Evolutionary conservation across 37 sponge, comb jelly and placozoan genomes (phyloP).

Genomic region (Halichondria panicea): DNA sequence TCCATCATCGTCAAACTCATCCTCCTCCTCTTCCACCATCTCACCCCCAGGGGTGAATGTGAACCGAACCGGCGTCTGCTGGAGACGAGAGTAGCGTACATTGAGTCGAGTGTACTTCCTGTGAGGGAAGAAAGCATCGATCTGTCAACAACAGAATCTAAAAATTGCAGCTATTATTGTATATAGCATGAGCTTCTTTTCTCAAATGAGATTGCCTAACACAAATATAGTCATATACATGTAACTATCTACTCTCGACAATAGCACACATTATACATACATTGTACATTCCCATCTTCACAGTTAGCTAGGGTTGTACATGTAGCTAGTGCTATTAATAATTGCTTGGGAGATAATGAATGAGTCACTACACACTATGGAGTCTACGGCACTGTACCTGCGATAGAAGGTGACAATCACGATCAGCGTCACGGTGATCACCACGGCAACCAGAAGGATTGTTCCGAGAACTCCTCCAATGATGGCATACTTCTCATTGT

Average conservation of each 20-base stretch:
- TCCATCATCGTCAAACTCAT: constrained; percentile 13
- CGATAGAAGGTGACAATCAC: constrained; percentile 13
- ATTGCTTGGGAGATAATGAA: no score
- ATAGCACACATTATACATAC: background rate
- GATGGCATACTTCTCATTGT: no score
- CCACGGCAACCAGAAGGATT: background rate
- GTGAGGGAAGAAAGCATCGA: background rate
- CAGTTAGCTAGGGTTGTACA: no score
- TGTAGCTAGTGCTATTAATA: no score
- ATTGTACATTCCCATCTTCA: no score
- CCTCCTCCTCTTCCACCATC: constrained; percentile 43
- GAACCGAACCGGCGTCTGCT: constrained; percentile 50
- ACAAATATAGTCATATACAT: background rate
- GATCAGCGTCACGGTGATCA: constrained; percentile 8
- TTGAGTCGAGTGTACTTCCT: constrained; percentile 55
- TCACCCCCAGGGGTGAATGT: constrained; percentile 44
- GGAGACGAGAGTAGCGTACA: constrained; percentile 57
- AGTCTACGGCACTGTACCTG: no score
- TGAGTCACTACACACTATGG: no score
- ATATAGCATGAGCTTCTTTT: background rate
- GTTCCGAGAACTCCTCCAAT: constrained; percentile 20
- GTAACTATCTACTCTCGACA: background rate
- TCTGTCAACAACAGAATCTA: no score
- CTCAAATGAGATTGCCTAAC: background rate
- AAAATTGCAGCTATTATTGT: no score